A percentile compares a stretch with the other conserved stretches of the same genome.
phyloP scores from a whole-genome alignment of 1,140 invertebrate genomes.

The Coptotermes formosanus region DNA sequence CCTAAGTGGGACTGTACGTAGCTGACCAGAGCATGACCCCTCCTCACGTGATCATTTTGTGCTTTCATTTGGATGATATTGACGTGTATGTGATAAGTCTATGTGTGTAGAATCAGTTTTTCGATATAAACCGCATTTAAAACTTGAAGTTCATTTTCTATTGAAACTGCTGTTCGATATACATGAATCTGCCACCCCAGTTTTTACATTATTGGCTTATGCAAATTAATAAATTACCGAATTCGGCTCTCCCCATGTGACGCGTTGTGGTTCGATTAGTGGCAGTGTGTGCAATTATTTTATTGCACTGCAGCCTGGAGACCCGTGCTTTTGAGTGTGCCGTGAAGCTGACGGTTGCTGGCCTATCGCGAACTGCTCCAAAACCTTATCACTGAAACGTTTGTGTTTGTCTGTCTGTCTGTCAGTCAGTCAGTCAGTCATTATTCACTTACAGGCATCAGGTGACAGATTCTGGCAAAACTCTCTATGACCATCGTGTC shows the following conservation, averaged over 20 bases:
- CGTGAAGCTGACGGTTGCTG: no score
- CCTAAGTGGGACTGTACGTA: no score
- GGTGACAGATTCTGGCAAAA: no score
- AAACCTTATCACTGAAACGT: no score
- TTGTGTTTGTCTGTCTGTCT: no score
- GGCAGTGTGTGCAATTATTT: background rate
- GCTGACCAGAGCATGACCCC: no score
- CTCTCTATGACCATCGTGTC: no score
- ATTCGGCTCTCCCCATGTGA: background rate
- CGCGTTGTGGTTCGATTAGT: background rate
- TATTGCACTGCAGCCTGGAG: background rate
- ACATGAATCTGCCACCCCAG: background rate
- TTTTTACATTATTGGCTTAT: slow-evolving; percentile 4
- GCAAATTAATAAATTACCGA: background rate
- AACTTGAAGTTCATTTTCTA: background rate
- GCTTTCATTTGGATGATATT: background rate
- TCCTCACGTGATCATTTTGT: background rate
- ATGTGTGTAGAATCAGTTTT: background rate
- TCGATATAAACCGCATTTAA: background rate
- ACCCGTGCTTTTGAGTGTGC: no score
- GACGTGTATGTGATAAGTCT: background rate
- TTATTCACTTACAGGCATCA: no score
- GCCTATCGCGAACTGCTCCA: no score
- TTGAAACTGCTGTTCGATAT: background rate
- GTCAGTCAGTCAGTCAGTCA: no score